A percentile compares a stretch with the other conserved stretches of the same genome.
Evolutionary conservation across 37 sponge, comb jelly and placozoan genomes (phyloP).

Genomic region (Chondrosia reniformis): DNA sequence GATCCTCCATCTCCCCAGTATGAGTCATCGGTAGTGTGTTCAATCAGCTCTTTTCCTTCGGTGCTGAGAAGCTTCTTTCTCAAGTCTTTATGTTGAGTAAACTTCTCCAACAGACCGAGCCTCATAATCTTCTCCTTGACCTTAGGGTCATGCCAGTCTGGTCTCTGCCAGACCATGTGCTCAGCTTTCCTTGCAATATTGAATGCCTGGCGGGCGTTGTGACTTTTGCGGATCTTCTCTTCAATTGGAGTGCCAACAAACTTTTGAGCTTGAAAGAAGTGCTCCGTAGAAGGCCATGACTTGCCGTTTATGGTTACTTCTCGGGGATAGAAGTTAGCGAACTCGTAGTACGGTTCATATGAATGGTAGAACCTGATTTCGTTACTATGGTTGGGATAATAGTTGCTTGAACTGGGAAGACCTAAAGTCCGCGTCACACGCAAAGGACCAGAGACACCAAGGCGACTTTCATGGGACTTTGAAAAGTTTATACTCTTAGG

Average conservation of each 20-base stretch:
- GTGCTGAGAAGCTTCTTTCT: constrained; percentile 35
- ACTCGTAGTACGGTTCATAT: constrained; percentile 64
- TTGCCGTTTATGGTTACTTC: constrained; percentile 18
- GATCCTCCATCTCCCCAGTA: constrained; percentile 84
- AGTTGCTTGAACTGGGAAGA: too few relatives aligned
- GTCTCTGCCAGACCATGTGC: constrained; percentile 32
- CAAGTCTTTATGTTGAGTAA: constrained; percentile 42
- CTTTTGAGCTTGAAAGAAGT: constrained; percentile 86
- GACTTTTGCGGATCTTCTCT: constrained; percentile 21
- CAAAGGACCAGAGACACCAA: too few relatives aligned
- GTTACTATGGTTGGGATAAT: too few relatives aligned
- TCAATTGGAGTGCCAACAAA: constrained; percentile 72
- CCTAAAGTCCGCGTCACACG: too few relatives aligned
- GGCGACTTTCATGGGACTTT: too few relatives aligned
- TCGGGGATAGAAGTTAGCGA: constrained; percentile 67
- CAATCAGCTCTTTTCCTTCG: constrained; percentile 41
- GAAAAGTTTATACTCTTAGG: too few relatives aligned
- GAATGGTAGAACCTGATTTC: constrained; percentile 41
- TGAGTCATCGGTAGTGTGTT: constrained; percentile 54
- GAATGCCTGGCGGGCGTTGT: constrained; percentile 60
- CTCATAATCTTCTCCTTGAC: constrained; percentile 68
- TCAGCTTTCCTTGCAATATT: constrained; percentile 30
- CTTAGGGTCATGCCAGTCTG: constrained; percentile 50
- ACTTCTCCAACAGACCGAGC: constrained; percentile 50
- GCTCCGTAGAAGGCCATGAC: constrained; percentile 70